A percentile compares a stretch with the other conserved stretches of the same genome.
Evolutionary conservation across 2,888 invertebrate species (phyloP).

Genomic region (Taphrorychus bicolor): DNA sequence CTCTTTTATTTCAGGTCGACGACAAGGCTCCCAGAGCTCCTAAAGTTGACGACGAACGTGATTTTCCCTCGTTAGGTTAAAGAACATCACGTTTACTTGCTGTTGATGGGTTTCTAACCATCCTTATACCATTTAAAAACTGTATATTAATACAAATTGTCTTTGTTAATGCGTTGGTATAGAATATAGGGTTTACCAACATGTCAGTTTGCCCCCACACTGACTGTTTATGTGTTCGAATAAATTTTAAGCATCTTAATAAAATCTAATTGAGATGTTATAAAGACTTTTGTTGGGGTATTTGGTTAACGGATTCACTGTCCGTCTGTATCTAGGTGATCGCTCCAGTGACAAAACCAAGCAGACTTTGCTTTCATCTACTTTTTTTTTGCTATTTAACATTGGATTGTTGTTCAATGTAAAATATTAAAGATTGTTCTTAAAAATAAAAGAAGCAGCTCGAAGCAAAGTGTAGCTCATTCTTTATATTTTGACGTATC

Average conservation of each 20-base stretch:
- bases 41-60: conserved; percentile 94
- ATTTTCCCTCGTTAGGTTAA: conserved; percentile 93
- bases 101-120: conserved; percentile 38
- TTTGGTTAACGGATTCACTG: neutral
- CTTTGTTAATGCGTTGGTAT: conserved; percentile 51
- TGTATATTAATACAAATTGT: conserved; percentile 48
- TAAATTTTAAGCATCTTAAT: conserved; percentile 29
- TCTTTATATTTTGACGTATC: no score
- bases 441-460: no score
- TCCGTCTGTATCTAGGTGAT: neutral
- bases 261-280: conserved; percentile 13
- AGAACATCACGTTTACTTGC: conserved; percentile 10
- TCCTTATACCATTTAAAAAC: conserved; percentile 43
- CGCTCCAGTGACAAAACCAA: neutral
- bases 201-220: conserved; percentile 39
- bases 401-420: no score
- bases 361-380: no score
- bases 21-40: conserved; percentile 66
- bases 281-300: neutral
- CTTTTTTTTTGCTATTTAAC: no score
- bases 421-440: no score
- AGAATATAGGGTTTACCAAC: conserved; percentile 50
- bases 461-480: no score
- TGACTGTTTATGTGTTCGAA: conserved; percentile 40
- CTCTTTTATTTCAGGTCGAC: conserved; percentile 45